phyloP scores from a whole-genome alignment of 2,888 invertebrate genomes.

The Chouioia cunea region DNA sequence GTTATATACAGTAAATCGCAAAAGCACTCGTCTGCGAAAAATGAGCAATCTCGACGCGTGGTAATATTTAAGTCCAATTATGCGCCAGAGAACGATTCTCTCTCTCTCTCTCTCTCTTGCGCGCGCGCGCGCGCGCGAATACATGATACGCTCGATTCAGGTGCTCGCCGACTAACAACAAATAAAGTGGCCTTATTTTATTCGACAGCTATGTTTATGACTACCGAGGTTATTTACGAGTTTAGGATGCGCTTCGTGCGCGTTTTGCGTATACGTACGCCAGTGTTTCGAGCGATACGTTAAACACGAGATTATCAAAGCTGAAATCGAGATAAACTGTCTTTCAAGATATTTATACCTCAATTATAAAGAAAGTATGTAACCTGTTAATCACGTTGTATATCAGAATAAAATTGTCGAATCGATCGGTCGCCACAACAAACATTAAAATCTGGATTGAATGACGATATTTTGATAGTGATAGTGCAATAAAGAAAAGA shows the following conservation, averaged over 20 bases:
- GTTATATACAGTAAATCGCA: constrained; percentile 15
- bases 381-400: no score
- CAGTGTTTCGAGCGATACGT: constrained; percentile 1
- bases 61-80: constrained; percentile 54
- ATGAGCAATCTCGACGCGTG: constrained; percentile 13
- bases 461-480: background rate
- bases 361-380: no score
- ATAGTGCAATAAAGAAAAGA: no score
- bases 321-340: constrained; percentile 12
- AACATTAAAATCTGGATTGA: no score
- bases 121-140: no score
- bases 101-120: constrained; percentile 2
- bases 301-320: constrained; percentile 20
- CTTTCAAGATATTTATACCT: no score
- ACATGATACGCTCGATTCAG: constrained; percentile 32
- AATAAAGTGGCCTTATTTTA: constrained; percentile 50
- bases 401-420: no score
- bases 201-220: constrained; percentile 52
- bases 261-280: background rate
- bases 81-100: constrained; percentile 30
- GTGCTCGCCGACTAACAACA: constrained; percentile 1
- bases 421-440: no score
- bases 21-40: constrained; percentile 26
- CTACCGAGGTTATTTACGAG: constrained; percentile 50
- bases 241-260: constrained; percentile 33